phyloP scores from a whole-genome alignment of 2,888 invertebrate species.

The Parnassius orleans region DNA sequence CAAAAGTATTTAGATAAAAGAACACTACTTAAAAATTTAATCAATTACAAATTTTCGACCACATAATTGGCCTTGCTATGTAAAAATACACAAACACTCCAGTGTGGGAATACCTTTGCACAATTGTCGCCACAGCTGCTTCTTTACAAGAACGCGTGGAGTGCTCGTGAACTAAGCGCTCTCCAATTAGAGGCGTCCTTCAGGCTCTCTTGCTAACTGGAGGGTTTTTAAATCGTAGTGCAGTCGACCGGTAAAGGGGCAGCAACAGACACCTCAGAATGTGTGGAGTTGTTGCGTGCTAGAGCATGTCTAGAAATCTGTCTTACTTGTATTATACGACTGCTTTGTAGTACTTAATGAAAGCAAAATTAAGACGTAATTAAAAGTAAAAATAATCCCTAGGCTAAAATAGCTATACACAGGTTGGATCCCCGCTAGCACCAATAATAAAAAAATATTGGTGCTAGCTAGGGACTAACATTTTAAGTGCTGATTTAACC shows the following conservation, averaged over 20 bases:
- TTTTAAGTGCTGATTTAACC: too few species aligned
- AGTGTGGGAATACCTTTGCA: constrained; percentile 13
- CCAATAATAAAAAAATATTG: too few species aligned
- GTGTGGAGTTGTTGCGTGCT: neutral
- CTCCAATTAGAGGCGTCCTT: constrained; percentile 69
- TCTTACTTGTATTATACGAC: neutral
- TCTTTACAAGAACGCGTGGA: constrained; percentile 48
- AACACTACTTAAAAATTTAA: too few species aligned
- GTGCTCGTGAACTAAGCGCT: constrained; percentile 57
- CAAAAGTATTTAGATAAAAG: too few species aligned
- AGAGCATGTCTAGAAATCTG: constrained; percentile 1
- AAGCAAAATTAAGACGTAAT: too few species aligned
- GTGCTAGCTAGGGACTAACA: too few species aligned
- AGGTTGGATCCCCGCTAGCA: too few species aligned
- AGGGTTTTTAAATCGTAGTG: constrained; percentile 43
- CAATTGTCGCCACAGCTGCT: constrained; percentile 37
- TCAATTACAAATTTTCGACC: too few species aligned
- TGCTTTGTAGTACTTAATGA: too few species aligned
- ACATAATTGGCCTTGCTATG: too few species aligned
- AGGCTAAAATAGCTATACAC: too few species aligned
- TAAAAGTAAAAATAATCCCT: too few species aligned
- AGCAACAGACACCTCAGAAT: constrained; percentile 16
- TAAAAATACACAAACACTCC: neutral
- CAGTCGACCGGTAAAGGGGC: constrained; percentile 29
- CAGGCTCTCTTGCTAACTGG: constrained; percentile 34